Conservation (phyloP, 2,888 invertebrate genomes). For the Xanthia togata region DNA sequence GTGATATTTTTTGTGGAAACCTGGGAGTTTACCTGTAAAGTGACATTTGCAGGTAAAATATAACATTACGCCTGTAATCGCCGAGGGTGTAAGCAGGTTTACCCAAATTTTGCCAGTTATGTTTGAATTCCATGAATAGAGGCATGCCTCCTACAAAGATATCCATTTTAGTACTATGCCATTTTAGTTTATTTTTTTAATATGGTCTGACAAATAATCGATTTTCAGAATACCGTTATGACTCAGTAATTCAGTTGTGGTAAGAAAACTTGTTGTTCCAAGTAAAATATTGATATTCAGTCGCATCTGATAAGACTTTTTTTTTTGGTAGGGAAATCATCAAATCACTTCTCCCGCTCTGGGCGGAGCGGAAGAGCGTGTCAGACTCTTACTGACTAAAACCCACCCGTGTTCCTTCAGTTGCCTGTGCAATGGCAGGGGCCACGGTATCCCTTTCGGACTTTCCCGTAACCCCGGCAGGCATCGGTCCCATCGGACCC, state of each 20-base stretch:
- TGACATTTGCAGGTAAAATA: not conserved
- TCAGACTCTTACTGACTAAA: too few species aligned
- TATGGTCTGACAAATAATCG: not conserved
- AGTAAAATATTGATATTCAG: constrained; percentile 13
- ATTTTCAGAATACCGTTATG: not conserved
- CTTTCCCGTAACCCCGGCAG: too few species aligned
- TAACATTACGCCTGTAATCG: not conserved
- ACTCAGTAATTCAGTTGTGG: constrained; percentile 2
- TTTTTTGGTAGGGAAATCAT: too few species aligned
- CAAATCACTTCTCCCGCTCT: too few species aligned
- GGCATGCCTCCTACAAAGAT: too few species aligned
- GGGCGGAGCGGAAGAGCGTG: too few species aligned
- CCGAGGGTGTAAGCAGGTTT: fast-evolving
- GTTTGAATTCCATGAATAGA: not conserved
- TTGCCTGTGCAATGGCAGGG: too few species aligned
- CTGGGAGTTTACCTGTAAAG: not conserved
- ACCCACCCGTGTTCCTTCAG: too few species aligned
- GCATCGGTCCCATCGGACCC: too few species aligned
- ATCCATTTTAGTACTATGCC: not conserved
- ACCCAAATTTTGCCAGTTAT: not conserved
- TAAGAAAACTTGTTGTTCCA: not conserved
- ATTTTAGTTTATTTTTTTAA: not conserved
- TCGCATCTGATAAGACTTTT: too few species aligned
- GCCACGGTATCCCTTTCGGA: too few species aligned
- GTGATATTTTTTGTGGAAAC: not conserved